Evolutionary conservation across 2,797 vertebrate genomes (phyloP).

Genomic region (Rhincodon typus): DNA sequence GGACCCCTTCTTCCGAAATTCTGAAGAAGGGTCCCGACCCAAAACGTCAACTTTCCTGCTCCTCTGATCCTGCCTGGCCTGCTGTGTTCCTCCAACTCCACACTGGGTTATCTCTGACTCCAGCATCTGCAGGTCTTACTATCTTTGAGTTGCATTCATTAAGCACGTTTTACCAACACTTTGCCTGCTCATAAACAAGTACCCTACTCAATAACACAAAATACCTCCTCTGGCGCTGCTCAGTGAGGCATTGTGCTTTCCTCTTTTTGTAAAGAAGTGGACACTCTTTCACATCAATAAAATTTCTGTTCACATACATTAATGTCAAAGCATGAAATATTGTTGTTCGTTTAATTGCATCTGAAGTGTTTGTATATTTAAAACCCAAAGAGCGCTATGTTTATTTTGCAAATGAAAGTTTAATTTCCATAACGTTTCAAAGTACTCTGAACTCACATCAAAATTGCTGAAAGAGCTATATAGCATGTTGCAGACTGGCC

Average conservation of each 20-base stretch:
- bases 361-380: background rate
- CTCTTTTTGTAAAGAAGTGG: background rate
- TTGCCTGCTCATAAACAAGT: background rate
- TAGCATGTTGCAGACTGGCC: background rate
- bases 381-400: background rate
- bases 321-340: background rate
- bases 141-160: background rate
- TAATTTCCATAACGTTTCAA: background rate
- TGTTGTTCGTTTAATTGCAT: background rate
- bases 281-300: background rate
- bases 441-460: background rate
- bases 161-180: background rate
- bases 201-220: background rate
- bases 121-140: no score
- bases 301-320: background rate
- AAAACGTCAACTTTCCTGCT: no score
- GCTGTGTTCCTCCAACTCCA: no score
- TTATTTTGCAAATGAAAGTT: background rate
- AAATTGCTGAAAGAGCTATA: background rate
- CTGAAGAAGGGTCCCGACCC: no score
- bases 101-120: no score
- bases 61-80: no score
- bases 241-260: background rate
- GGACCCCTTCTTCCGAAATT: no score
- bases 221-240: no score